Evolutionary conservation across 2,797 vertebrate genomes (phyloP), one percentile per base, ranked within the genome.

Genomic region (Spinus pinus): DNA sequence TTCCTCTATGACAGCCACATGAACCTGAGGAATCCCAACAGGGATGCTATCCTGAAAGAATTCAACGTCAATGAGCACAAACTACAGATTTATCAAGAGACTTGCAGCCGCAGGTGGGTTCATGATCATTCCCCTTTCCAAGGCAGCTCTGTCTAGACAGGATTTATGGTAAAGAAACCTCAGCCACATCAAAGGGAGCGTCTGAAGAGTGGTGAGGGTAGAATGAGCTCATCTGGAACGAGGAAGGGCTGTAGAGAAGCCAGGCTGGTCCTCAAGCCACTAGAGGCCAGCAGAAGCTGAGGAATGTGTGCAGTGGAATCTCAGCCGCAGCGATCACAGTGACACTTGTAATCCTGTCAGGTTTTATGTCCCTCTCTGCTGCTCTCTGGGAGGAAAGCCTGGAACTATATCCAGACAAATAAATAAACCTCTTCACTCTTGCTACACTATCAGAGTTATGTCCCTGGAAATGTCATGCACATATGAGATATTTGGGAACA

Each of bases 1-100:
- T 98, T 98, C 78, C 96, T 99, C 46, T 99, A 99, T 13, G 99
- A 99, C 96, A 98, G 97, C 3, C 99, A 99, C 74, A 54, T 88
- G 90, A 98, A 98, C 95, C 64, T 98, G 11, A 98, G 98, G 86
- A 62, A 93, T 1, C 90, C 92, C 28, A 98, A 67, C 71, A 98
- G 98, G 5, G 98, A 98, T 21, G 97, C 98, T 31, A 97, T 99
- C 10, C 90, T 96, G 14, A 98, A 97, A 51, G 99, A 99, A 94
- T 97, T 97, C 97, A 98, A 66, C 6, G 97, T 97, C 88, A 98
- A 98, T 0, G 98, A 99, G 80, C 98, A 94, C 66, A 98, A 98
- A 87, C 97, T 98, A 18, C 97, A 98, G 58, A 83, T 97, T 21
- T 98, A 96, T 71, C 98, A 98, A 65, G 98, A 99, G 28, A 98